phyloP scores from a whole-genome alignment of 2,113 vertebrate species.

The Silurus meridionalis region DNA sequence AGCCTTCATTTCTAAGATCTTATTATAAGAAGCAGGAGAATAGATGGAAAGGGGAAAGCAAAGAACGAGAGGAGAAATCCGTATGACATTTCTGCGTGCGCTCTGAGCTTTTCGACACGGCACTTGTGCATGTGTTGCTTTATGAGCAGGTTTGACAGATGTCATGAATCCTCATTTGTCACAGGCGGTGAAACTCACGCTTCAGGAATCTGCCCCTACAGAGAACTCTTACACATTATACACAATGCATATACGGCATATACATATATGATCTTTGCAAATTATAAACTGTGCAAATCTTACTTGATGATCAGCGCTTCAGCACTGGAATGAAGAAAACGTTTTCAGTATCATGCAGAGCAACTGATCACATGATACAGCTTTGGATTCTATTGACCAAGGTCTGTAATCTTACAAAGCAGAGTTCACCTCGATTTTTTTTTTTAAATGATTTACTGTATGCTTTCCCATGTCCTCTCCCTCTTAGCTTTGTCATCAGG shows the following conservation, averaged over 20 bases:
- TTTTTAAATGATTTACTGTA: not conserved
- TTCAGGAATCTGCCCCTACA: not conserved
- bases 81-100: not conserved
- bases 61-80: not conserved
- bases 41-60: not conserved
- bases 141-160: not conserved
- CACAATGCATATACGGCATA: not conserved
- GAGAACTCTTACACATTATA: not conserved
- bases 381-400: not conserved
- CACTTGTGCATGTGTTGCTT: not conserved
- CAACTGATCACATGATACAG: not conserved
- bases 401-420: not conserved
- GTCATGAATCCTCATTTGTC: not conserved
- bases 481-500: not conserved
- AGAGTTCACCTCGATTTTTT: not conserved
- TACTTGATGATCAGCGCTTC: not conserved
- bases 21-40: slow-evolving; percentile 1
- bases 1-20: not conserved
- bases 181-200: not conserved
- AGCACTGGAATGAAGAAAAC: not conserved
- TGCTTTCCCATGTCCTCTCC: not conserved
- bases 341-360: not conserved
- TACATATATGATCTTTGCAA: not conserved
- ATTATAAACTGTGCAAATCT: not conserved
- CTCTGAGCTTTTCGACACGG: not conserved